phyloP scores from a whole-genome alignment of 2,888 invertebrate species.

The Seira ritae region DNA sequence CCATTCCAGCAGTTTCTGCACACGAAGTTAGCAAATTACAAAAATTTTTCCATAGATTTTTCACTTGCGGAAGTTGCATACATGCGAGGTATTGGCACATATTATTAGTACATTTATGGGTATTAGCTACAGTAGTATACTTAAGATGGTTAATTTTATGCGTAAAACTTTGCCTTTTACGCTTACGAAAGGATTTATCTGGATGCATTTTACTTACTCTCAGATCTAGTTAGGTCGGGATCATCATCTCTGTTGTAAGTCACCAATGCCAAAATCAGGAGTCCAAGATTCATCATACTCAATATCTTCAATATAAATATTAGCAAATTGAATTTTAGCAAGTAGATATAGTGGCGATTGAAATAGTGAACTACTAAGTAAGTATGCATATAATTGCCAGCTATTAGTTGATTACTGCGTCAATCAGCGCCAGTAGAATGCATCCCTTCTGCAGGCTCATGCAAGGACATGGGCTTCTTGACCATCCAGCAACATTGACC shows the following conservation, averaged over 20 bases:
- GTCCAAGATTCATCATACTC: conserved; percentile 30
- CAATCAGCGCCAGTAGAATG: conserved; percentile 42
- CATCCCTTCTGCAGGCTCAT: conserved; percentile 40
- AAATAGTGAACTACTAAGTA: neutral
- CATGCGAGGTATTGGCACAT: no score
- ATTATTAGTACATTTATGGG: no score
- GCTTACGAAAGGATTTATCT: no score
- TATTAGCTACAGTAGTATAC: no score
- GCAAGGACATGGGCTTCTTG: conserved; percentile 45
- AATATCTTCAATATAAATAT: conserved; percentile 28
- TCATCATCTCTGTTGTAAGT: neutral
- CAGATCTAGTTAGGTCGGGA: conserved; percentile 10
- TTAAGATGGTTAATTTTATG: no score
- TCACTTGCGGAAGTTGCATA: no score
- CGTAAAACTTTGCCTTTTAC: no score
- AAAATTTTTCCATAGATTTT: neutral
- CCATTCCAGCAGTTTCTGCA: conserved; percentile 28
- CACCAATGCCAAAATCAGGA: conserved; percentile 25
- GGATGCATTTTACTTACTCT: conserved; percentile 29
- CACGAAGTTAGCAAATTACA: neutral
- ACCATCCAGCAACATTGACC: no score
- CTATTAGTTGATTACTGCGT: conserved; percentile 50
- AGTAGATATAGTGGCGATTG: neutral
- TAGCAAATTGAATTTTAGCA: neutral
- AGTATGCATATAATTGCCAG: neutral